Conservation (phyloP, 1,140 invertebrate genomes). For the Ctenoplectra terminalis region DNA sequence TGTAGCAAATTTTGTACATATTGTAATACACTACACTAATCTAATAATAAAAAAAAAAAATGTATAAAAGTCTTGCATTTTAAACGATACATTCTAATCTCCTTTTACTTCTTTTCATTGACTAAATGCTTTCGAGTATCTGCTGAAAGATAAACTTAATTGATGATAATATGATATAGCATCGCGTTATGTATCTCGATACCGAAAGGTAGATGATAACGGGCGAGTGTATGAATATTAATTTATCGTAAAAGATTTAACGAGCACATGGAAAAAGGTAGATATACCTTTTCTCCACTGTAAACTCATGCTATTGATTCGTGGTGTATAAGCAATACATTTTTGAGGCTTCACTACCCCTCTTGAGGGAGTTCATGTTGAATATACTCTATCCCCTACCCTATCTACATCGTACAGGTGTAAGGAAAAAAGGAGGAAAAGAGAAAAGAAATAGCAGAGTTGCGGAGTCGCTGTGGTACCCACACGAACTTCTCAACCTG, state of each 20-base stretch:
- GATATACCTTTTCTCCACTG: conserved; percentile 64
- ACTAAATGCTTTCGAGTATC: too few species aligned
- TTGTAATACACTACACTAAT: conserved; percentile 66
- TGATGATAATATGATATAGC: too few species aligned
- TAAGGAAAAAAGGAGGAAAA: conserved; percentile 70
- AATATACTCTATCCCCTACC: conserved; percentile 76
- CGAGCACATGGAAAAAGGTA: conserved; percentile 44
- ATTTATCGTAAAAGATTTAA: background rate
- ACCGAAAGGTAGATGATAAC: background rate
- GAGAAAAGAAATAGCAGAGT: conserved; percentile 67
- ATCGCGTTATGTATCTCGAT: background rate
- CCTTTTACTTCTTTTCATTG: too few species aligned
- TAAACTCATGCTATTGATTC: conserved; percentile 76
- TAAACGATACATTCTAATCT: too few species aligned
- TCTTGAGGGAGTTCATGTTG: conserved; percentile 76
- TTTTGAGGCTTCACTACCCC: conserved; percentile 80
- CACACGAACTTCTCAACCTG: conserved; percentile 61
- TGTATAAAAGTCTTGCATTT: too few species aligned
- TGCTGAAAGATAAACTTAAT: too few species aligned
- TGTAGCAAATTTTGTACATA: conserved; percentile 65
- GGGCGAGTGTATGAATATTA: background rate
- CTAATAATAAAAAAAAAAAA: conserved; percentile 51
- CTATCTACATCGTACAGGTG: conserved; percentile 68
- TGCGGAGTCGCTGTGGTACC: conserved; percentile 60
- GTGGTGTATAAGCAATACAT: conserved; percentile 78